Conservation (phyloP, 2,888 invertebrate genomes). For the Sesia apiformis region DNA sequence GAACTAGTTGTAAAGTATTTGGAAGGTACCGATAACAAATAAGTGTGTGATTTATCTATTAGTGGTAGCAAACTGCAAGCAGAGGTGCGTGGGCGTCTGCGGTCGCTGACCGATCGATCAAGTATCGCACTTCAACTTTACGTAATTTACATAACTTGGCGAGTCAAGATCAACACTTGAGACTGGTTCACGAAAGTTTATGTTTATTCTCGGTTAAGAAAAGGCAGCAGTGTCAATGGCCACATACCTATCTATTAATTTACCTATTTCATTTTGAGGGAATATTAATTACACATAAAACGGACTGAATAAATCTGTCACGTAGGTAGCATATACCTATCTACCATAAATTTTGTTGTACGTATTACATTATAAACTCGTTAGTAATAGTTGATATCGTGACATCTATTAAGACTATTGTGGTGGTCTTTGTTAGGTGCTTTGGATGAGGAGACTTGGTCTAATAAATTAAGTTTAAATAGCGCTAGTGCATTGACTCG, state of each 20-base stretch:
- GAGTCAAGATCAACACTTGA: slow-evolving; percentile 54
- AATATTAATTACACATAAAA: no score
- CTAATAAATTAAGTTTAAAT: slow-evolving; percentile 48
- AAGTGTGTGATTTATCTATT: background rate
- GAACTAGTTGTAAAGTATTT: background rate
- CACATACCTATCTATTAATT: slow-evolving; percentile 8
- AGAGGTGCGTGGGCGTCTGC: slow-evolving; percentile 24
- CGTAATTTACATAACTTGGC: slow-evolving; percentile 70
- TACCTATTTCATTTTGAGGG: no score
- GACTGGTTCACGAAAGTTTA: slow-evolving; percentile 48
- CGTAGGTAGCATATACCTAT: no score
- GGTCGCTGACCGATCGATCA: slow-evolving; percentile 61
- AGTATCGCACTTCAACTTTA: slow-evolving; percentile 54
- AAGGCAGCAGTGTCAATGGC: slow-evolving; percentile 29
- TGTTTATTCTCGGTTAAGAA: slow-evolving; percentile 32
- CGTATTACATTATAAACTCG: background rate
- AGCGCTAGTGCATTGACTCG: slow-evolving; percentile 47
- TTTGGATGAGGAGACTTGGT: slow-evolving; percentile 17
- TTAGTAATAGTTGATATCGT: background rate
- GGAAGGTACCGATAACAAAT: background rate
- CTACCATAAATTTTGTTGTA: no score
- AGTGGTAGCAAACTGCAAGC: background rate
- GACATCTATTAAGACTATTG: no score
- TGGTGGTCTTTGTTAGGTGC: background rate
- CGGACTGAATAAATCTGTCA: no score